Conservation (phyloP, 2,797 vertebrate genomes). For the Zenarchopterus dispar region DNA sequence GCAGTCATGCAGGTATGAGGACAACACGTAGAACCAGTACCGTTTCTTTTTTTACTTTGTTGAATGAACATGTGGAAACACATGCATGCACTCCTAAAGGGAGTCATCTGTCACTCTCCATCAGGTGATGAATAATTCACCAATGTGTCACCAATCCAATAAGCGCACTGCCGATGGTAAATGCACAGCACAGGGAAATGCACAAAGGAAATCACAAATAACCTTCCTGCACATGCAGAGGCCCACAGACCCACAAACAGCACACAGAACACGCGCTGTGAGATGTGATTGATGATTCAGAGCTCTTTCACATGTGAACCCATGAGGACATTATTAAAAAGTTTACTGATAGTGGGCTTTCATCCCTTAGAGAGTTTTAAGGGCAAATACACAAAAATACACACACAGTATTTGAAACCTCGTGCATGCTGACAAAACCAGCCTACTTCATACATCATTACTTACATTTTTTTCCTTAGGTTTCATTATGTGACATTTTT, state of each 20-base stretch:
- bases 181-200: slow-evolving; percentile 41
- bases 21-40: not conserved
- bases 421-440: slow-evolving; percentile 26
- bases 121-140: slow-evolving; percentile 71
- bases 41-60: slow-evolving; percentile 18
- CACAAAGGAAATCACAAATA: slow-evolving; percentile 20
- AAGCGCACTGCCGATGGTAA: slow-evolving; percentile 47
- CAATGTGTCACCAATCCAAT: slow-evolving; percentile 61
- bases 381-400: slow-evolving; percentile 14
- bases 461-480: slow-evolving; percentile 33
- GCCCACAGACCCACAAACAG: slow-evolving; percentile 6
- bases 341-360: slow-evolving; percentile 64
- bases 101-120: slow-evolving; percentile 63
- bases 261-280: slow-evolving; percentile 7
- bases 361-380: slow-evolving; percentile 49
- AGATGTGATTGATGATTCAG: slow-evolving; percentile 62
- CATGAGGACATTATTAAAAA: slow-evolving; percentile 62
- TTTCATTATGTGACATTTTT: slow-evolving; percentile 50
- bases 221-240: slow-evolving; percentile 7
- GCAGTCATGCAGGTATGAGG: too few relatives aligned
- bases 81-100: slow-evolving; percentile 25
- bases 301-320: slow-evolving; percentile 58
- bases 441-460: slow-evolving; percentile 42
- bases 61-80: slow-evolving; percentile 33
- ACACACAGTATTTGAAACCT: slow-evolving; percentile 40